These are phyloP conservation scores for Trididemnum miniatum DNA, from an alignment of 23 tunicate genomes.

Conservation along the genomic window DNA sequence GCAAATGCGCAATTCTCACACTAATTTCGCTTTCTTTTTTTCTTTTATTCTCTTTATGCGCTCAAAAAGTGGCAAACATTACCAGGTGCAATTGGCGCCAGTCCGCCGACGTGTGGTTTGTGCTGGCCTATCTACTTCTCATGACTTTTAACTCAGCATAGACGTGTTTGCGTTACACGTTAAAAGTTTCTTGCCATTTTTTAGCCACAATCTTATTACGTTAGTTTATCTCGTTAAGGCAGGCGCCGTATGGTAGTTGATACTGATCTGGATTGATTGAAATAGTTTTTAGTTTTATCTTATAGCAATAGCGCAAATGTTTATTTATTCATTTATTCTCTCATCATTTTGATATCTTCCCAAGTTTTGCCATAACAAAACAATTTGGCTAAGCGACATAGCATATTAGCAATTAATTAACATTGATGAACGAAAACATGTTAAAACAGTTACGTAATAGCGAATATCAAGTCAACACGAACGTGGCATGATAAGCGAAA, in stretches of 20 bases:
- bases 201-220: slow-evolving; percentile 15
- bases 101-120: slow-evolving; percentile 63
- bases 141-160: too few species aligned
- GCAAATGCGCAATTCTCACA: neutral
- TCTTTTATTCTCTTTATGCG: neutral
- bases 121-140: neutral
- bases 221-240: neutral
- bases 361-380: slow-evolving; percentile 4
- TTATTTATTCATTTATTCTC: neutral
- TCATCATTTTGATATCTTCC: neutral
- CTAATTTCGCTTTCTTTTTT: neutral
- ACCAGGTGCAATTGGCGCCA: slow-evolving; percentile 89
- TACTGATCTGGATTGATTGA: neutral
- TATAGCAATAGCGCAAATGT: neutral
- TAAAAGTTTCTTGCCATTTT: neutral
- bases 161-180: neutral
- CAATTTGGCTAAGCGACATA: neutral
- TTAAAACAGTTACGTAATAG: too few species aligned
- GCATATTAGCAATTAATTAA: too few species aligned
- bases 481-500: too few species aligned
- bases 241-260: neutral
- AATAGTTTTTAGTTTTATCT: neutral
- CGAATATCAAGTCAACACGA: too few species aligned
- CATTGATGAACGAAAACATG: too few species aligned
- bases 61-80: neutral